Evolutionary conservation across 2,113 vertebrate genomes (phyloP).

Genomic region (Dipodomys merriami): DNA sequence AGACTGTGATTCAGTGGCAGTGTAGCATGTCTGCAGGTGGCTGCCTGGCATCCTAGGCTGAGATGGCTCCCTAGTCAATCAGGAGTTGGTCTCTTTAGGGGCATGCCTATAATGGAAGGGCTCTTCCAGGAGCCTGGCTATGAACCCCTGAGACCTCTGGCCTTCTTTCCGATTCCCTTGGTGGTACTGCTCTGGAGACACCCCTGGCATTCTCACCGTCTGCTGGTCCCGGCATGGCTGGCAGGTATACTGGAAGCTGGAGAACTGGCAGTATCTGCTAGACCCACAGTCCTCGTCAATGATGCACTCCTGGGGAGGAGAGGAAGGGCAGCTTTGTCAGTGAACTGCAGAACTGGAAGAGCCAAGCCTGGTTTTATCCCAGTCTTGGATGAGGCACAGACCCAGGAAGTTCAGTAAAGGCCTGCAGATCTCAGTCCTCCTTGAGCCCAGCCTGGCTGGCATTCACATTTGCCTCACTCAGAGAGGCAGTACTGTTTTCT

Average conservation of each 20-base stretch:
- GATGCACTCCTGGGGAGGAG: slow-evolving; percentile 89
- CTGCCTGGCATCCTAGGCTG: neutral
- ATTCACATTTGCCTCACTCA: neutral
- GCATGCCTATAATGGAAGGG: neutral
- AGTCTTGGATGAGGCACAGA: neutral
- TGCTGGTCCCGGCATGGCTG: slow-evolving; percentile 89
- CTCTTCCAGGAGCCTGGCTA: neutral
- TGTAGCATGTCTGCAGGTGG: neutral
- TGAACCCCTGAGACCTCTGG: neutral
- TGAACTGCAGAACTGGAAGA: neutral
- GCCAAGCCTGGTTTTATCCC: neutral
- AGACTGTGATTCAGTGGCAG: accelerated
- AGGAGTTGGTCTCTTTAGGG: neutral
- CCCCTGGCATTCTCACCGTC: slow-evolving; percentile 84
- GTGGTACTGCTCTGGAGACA: neutral
- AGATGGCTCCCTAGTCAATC: neutral
- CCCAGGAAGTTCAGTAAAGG: neutral
- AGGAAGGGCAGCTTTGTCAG: accelerated
- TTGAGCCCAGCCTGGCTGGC: accelerated
- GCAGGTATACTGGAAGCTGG: slow-evolving; percentile 88
- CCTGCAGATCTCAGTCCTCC: neutral
- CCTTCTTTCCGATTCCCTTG: neutral
- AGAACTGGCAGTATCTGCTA: slow-evolving; percentile 89
- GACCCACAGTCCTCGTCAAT: slow-evolving; percentile 92
- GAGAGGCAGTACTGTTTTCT: neutral